Conservation (phyloP, 2,113 vertebrate genomes). For the Synodontis membranacea region DNA sequence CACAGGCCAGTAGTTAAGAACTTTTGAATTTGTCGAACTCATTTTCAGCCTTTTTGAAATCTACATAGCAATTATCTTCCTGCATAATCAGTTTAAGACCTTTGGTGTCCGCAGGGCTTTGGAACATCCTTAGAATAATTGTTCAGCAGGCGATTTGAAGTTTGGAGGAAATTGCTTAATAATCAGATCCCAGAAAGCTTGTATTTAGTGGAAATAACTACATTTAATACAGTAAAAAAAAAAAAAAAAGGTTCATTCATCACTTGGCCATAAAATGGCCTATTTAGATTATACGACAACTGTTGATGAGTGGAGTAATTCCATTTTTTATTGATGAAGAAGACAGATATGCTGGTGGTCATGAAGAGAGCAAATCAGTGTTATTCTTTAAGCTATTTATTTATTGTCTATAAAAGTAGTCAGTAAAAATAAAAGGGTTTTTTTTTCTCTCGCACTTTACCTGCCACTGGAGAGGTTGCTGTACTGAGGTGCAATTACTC, state of each 20-base stretch:
- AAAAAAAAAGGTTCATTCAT: conserved; percentile 54
- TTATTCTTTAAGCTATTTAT: not conserved
- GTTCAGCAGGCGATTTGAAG: conserved; percentile 75
- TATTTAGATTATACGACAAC: conserved; percentile 20
- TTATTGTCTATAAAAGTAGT: not conserved
- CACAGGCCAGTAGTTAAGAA: conserved; percentile 74
- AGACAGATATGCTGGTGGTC: not conserved
- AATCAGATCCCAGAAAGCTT: conserved; percentile 77
- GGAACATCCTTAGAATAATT: conserved; percentile 77
- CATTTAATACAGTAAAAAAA: conserved; percentile 67
- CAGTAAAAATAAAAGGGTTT: not conserved
- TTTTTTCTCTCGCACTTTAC: not conserved
- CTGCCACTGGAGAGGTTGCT: conserved; percentile 53
- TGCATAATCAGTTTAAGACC: conserved; percentile 78
- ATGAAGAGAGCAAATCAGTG: not conserved
- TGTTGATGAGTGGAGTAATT: conserved; percentile 14
- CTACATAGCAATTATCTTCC: conserved; percentile 79
- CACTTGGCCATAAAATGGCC: conserved; percentile 3
- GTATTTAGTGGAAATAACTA: conserved; percentile 72
- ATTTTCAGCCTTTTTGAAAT: conserved; percentile 75
- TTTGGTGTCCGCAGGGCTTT: conserved; percentile 72
- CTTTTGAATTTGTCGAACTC: conserved; percentile 78
- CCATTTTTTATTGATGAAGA: not conserved
- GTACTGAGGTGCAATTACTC: conserved; percentile 38
- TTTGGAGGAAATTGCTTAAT: conserved; percentile 78